phyloP scores from a whole-genome alignment of 2,113 vertebrate genomes.

The Oncorhynchus kisutch region DNA sequence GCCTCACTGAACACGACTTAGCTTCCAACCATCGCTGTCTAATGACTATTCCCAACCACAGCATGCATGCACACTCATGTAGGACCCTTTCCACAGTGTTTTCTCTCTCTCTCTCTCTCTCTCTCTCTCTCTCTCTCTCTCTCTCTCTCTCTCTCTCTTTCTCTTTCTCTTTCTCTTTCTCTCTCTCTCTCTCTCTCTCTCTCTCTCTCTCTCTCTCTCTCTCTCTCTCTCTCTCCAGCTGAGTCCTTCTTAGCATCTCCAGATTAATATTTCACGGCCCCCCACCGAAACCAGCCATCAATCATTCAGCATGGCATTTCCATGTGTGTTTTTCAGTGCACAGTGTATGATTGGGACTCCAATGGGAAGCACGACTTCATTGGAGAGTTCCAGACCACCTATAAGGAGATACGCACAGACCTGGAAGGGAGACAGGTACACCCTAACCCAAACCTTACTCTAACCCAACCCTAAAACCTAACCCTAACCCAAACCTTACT shows the following conservation, averaged over 20 bases:
- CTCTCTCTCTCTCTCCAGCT: slow-evolving; percentile 41
- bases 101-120: too few species aligned
- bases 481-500: too few species aligned
- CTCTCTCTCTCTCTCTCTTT: neutral
- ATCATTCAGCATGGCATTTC: slow-evolving; percentile 76
- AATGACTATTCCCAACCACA: too few species aligned
- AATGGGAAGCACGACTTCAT: slow-evolving; percentile 99
- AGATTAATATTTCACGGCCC: slow-evolving; percentile 75
- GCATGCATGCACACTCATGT: slow-evolving; percentile 14
- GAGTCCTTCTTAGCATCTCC: slow-evolving; percentile 64
- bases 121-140: neutral
- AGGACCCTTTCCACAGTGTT: too few species aligned
- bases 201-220: neutral
- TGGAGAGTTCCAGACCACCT: slow-evolving; percentile 93
- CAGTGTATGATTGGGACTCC: slow-evolving; percentile 99
- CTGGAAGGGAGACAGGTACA: slow-evolving; percentile 92
- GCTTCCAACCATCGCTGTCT: too few species aligned
- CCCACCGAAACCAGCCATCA: slow-evolving; percentile 66
- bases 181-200: slow-evolving; percentile 27
- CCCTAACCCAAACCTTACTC: too few species aligned
- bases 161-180: neutral
- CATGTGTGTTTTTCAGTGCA: slow-evolving; percentile 79
- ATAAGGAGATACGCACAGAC: slow-evolving; percentile 88
- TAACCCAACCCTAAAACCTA: too few species aligned
- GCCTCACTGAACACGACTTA: neutral